A percentile compares a stretch with the other conserved stretches of the same genome.
Conservation (phyloP, 2,797 vertebrate genomes). For the Gastrophryne carolinensis region DNA sequence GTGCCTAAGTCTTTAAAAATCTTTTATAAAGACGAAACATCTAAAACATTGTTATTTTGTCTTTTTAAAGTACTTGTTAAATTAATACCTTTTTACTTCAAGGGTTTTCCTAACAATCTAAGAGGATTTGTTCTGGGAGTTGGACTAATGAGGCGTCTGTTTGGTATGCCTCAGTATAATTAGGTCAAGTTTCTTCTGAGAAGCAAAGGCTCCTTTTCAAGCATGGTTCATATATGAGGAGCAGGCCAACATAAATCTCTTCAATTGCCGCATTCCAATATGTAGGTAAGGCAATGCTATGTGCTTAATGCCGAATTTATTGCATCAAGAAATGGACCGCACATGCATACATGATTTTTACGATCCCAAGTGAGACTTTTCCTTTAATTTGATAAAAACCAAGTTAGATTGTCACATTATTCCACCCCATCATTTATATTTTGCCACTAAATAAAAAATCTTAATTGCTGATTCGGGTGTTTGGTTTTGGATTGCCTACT, state of each 20-base stretch:
- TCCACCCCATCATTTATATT: no score
- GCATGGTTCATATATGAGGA: slow-evolving; percentile 46
- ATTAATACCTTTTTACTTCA: slow-evolving; percentile 46
- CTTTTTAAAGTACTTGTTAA: slow-evolving; percentile 22
- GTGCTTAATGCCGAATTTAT: no score
- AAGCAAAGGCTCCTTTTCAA: slow-evolving; percentile 31
- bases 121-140: slow-evolving; percentile 44
- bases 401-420: no score
- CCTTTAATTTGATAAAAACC: no score
- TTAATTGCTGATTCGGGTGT: no score
- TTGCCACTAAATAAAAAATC: no score
- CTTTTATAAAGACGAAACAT: slow-evolving; percentile 13
- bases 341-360: no score
- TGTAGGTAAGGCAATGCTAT: slow-evolving; percentile 13
- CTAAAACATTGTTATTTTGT: slow-evolving; percentile 34
- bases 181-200: slow-evolving; percentile 45
- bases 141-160: slow-evolving; percentile 47
- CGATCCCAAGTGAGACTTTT: no score
- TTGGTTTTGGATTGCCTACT: no score
- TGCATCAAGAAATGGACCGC: no score
- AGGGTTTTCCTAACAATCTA: slow-evolving; percentile 45
- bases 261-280: slow-evolving; percentile 27
- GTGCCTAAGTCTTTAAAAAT: slow-evolving; percentile 5
- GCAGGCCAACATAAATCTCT: slow-evolving; percentile 38
- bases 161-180: slow-evolving; percentile 42